Evolutionary conservation across 2,888 invertebrate species (phyloP).

Genomic region (Andricus quercusramuli): DNA sequence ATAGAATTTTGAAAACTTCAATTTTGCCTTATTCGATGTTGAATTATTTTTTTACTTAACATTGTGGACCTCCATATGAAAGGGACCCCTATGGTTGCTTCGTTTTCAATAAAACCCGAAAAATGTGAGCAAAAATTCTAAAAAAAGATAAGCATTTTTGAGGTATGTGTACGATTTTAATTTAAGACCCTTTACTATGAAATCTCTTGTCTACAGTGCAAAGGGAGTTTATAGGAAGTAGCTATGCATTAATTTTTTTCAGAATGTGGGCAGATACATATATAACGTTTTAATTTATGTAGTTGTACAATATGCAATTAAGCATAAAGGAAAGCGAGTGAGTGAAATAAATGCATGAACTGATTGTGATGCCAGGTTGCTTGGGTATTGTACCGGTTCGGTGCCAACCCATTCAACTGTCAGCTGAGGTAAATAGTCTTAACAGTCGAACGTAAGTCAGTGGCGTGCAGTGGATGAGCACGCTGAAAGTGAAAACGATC

Average conservation of each 20-base stretch:
- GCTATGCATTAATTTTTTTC: not conserved
- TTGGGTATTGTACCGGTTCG: conserved; percentile 50
- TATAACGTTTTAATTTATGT: conserved; percentile 44
- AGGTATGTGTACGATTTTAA: too few relatives aligned
- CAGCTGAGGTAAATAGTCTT: conserved; percentile 53
- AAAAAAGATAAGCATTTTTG: too few relatives aligned
- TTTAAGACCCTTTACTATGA: too few relatives aligned
- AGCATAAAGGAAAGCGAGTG: conserved; percentile 66
- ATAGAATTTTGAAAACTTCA: too few relatives aligned
- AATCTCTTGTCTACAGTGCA: too few relatives aligned
- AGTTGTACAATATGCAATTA: conserved; percentile 60
- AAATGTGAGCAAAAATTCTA: too few relatives aligned
- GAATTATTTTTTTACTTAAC: too few relatives aligned
- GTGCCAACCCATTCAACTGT: conserved; percentile 55
- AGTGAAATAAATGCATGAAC: conserved; percentile 59
- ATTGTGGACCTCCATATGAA: too few relatives aligned
- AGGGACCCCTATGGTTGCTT: too few relatives aligned
- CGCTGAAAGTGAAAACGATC: conserved; percentile 57
- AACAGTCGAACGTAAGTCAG: conserved; percentile 29
- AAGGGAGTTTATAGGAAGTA: not conserved
- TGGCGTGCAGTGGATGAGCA: conserved; percentile 42
- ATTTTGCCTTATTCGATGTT: too few relatives aligned
- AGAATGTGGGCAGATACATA: not conserved
- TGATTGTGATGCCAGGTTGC: conserved; percentile 60
- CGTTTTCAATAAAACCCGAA: too few relatives aligned